Conservation (phyloP, 1,140 invertebrate genomes). For the Procambarus virginalis region DNA sequence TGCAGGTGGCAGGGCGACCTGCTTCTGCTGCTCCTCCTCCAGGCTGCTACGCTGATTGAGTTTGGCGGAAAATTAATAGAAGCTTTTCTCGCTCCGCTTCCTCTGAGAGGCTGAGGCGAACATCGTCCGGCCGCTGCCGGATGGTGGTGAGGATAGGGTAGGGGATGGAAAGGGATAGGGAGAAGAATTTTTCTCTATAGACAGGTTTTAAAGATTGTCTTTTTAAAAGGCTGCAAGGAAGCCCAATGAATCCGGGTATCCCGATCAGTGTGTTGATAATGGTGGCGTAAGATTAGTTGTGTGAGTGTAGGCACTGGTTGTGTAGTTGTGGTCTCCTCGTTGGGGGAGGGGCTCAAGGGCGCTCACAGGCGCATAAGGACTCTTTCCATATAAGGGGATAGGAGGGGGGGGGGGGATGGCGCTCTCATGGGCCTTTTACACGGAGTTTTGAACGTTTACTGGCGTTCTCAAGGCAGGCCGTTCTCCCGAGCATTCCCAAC, state of each 20-base stretch:
- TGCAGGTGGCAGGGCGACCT: neutral
- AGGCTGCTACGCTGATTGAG: conserved; percentile 22
- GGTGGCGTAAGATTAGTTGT: conserved; percentile 19
- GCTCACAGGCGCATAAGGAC: neutral
- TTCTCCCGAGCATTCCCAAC: too few species aligned
- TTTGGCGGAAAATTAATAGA: conserved; percentile 7
- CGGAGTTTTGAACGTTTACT: too few species aligned
- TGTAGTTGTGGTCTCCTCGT: conserved; percentile 7
- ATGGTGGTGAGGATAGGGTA: neutral
- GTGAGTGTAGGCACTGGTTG: conserved; percentile 5
- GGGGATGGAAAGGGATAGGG: neutral
- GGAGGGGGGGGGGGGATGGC: too few species aligned
- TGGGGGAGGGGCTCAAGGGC: neutral
- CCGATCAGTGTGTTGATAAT: neutral
- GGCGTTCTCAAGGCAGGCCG: too few species aligned
- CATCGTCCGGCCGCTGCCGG: neutral
- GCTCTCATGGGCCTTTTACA: too few species aligned
- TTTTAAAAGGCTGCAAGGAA: neutral
- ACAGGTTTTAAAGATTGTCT: neutral
- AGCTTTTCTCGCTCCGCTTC: neutral
- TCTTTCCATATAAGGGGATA: too few species aligned
- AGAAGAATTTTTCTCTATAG: neutral
- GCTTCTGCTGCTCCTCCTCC: neutral
- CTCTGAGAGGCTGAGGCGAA: neutral
- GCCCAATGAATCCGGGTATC: conserved; percentile 19